Percentiles rank a stretch among this genome's conserved stretches.
These are phyloP conservation scores for Panzeria rudis DNA, from an alignment of 2,888 invertebrate species.

Conservation along the genomic window DNA sequence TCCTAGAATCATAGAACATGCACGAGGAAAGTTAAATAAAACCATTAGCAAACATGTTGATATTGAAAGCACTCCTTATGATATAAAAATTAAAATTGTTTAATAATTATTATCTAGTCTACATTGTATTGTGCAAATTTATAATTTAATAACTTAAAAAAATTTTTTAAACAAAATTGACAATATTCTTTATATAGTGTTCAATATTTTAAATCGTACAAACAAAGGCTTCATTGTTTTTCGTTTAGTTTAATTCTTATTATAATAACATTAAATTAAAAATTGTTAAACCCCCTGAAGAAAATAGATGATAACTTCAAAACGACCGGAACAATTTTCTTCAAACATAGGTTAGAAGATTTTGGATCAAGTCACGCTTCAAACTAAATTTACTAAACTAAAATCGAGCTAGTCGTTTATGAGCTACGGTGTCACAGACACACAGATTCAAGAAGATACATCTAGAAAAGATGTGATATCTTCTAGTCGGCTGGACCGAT, in stretches of 20 bases:
- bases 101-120: constrained; percentile 75
- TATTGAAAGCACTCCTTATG: constrained; percentile 82
- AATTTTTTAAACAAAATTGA: neutral
- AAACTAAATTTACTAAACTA: no score
- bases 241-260: neutral
- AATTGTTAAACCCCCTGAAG: no score
- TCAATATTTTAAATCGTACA: constrained; percentile 11
- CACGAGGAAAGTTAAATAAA: constrained; percentile 80
- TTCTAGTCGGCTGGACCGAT: no score
- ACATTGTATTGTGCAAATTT: constrained; percentile 17
- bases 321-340: no score
- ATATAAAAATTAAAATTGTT: constrained; percentile 84
- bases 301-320: no score
- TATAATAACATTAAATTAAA: no score
- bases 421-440: no score
- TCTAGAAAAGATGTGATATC: no score
- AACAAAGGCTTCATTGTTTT: neutral
- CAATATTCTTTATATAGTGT: constrained; percentile 30
- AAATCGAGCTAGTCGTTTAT: no score
- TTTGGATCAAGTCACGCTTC: no score
- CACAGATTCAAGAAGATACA: no score
- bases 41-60: constrained; percentile 79
- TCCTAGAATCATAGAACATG: constrained; percentile 82
- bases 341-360: no score
- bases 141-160: constrained; percentile 1